A percentile compares a stretch with the other conserved stretches of the same genome.
These are phyloP conservation scores for Rhinichthys klamathensis DNA, from an alignment of 2,113 vertebrate species.

Conservation along the genomic window DNA sequence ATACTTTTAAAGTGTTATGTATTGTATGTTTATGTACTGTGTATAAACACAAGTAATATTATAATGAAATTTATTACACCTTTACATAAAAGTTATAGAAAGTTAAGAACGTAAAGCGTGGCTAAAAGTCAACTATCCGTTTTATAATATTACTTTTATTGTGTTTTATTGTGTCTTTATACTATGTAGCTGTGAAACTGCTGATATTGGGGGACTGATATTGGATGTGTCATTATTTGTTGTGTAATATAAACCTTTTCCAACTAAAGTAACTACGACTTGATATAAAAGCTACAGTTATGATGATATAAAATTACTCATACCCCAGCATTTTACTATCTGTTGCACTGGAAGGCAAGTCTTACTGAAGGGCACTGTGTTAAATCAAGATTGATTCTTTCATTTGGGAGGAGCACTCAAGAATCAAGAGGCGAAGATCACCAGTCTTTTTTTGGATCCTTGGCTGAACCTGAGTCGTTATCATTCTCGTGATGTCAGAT, in stretches of 20 bases:
- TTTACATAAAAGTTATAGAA: not conserved
- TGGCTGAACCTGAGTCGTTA: conserved; percentile 32
- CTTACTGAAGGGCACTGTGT: conserved; percentile 22
- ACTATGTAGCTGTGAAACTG: not conserved
- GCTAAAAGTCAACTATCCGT: not conserved
- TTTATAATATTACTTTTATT: not conserved
- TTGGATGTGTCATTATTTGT: not conserved
- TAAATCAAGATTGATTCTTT: conserved; percentile 41
- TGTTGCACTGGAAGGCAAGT: conserved; percentile 4
- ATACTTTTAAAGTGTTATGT: too few relatives aligned
- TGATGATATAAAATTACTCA: conserved; percentile 10
- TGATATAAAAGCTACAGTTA: not conserved
- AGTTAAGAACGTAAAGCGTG: not conserved
- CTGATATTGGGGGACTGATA: not conserved
- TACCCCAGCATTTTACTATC: conserved; percentile 28
- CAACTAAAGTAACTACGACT: not conserved
- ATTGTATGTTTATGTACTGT: too few relatives aligned
- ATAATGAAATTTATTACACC: not conserved
- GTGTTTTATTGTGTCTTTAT: not conserved
- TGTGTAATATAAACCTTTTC: not conserved
- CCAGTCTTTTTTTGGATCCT: conserved; percentile 42
- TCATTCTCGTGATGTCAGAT: conserved; percentile 44
- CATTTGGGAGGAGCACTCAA: conserved; percentile 27
- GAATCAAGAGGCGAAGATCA: conserved; percentile 19
- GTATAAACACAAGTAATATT: not conserved